Evolutionary conservation across 2,888 invertebrate species (phyloP).

Genomic region (Hydroisotoma schaefferi): DNA sequence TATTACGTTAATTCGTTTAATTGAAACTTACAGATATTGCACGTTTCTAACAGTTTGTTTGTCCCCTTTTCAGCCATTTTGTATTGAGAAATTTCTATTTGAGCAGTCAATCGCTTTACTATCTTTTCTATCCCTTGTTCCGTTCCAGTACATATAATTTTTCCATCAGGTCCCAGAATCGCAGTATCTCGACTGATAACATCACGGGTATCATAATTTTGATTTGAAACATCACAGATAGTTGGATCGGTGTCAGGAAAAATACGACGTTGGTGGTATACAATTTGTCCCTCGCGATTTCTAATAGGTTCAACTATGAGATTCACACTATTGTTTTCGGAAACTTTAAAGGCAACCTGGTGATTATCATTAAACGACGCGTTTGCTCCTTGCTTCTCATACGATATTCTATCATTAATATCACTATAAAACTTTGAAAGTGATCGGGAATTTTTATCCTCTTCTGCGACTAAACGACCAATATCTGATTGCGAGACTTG

Average conservation of each 20-base stretch:
- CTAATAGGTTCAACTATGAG: neutral
- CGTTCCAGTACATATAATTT: constrained; percentile 52
- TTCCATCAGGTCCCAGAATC: constrained; percentile 61
- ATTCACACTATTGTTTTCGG: neutral
- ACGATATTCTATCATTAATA: neutral
- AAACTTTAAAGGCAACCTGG: neutral
- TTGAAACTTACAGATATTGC: constrained; percentile 41
- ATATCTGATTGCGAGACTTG: neutral
- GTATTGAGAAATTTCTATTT: constrained; percentile 27
- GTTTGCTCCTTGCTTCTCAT: too few relatives aligned
- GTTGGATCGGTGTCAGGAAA: constrained; percentile 14
- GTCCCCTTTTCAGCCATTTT: constrained; percentile 1
- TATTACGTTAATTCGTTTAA: neutral
- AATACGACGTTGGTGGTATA: neutral
- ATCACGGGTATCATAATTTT: neutral
- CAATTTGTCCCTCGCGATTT: neutral
- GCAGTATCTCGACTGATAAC: constrained; percentile 7
- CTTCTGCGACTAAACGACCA: neutral
- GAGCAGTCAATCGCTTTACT: constrained; percentile 32
- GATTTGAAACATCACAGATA: constrained; percentile 14
- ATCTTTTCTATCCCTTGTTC: constrained; percentile 34
- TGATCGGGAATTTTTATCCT: neutral
- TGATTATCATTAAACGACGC: too few relatives aligned
- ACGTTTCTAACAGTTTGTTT: constrained; percentile 19
- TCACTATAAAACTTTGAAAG: neutral